Conservation (phyloP, 2,888 invertebrate species). For the Sthenelais limicola region DNA sequence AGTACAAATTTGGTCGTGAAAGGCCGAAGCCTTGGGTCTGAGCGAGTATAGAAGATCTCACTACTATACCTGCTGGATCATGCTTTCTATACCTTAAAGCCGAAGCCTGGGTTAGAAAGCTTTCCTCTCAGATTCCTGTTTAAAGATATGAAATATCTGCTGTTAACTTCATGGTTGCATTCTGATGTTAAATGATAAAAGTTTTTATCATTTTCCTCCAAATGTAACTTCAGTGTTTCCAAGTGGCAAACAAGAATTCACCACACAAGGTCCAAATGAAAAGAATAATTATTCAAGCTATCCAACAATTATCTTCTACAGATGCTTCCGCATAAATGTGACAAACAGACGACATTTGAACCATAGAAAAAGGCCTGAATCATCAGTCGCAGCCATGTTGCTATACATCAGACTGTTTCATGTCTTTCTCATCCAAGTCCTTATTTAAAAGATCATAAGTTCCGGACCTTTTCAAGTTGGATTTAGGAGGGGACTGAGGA, state of each 20-base stretch:
- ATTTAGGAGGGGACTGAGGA: constrained; percentile 8
- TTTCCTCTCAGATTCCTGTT: no score
- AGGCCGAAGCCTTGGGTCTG: no score
- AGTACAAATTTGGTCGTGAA: no score
- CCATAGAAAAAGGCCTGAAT: not conserved
- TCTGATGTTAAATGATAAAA: not conserved
- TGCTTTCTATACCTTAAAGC: no score
- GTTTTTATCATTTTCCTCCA: not conserved
- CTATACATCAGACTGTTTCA: constrained; percentile 41
- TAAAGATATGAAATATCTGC: not conserved
- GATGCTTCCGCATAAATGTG: not conserved
- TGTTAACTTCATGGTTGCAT: no score
- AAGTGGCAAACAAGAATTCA: not conserved
- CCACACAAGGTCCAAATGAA: not conserved
- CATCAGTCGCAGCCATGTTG: not conserved
- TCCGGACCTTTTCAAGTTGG: constrained; percentile 46
- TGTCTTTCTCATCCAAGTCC: constrained; percentile 34
- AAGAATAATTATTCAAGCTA: not conserved
- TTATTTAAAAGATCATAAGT: constrained; percentile 48
- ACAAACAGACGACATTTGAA: not conserved
- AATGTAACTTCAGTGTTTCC: not conserved
- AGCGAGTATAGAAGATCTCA: no score
- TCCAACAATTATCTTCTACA: not conserved
- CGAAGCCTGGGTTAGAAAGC: no score
- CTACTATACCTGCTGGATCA: no score